These are phyloP conservation scores for Danaus melanippus DNA, from an alignment of 1,140 invertebrate species.

Conservation along the genomic window DNA sequence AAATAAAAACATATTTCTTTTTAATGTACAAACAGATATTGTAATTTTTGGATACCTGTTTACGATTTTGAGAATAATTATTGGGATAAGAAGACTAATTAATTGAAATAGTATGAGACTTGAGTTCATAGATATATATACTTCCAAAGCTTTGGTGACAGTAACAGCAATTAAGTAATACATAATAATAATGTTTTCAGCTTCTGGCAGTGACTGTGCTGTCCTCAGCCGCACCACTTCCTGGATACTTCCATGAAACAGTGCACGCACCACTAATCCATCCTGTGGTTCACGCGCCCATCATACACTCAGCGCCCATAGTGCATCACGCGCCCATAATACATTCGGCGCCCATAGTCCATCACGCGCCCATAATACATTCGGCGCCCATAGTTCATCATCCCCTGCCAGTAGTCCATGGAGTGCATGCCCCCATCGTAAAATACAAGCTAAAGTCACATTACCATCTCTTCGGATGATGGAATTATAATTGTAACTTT, in stretches of 20 bases:
- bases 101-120: too few species aligned
- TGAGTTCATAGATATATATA: too few species aligned
- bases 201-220: conserved; percentile 9
- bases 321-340: conserved; percentile 5
- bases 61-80: too few species aligned
- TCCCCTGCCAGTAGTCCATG: neutral
- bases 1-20: too few species aligned
- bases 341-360: conserved; percentile 6
- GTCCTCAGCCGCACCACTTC: conserved; percentile 11
- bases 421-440: conserved; percentile 20
- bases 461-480: conserved; percentile 17
- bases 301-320: conserved; percentile 5
- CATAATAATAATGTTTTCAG: conserved; percentile 14
- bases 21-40: too few species aligned
- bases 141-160: too few species aligned
- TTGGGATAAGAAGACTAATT: too few species aligned
- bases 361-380: conserved; percentile 15
- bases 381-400: conserved; percentile 3
- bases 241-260: conserved; percentile 7
- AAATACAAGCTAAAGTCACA: conserved; percentile 39
- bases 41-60: too few species aligned
- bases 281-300: conserved; percentile 1
- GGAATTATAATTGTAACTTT: too few species aligned
- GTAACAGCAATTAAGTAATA: neutral
- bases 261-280: conserved; percentile 8